phyloP scores from a whole-genome alignment of 2,113 vertebrate species.

The Rhinogobius similis region DNA sequence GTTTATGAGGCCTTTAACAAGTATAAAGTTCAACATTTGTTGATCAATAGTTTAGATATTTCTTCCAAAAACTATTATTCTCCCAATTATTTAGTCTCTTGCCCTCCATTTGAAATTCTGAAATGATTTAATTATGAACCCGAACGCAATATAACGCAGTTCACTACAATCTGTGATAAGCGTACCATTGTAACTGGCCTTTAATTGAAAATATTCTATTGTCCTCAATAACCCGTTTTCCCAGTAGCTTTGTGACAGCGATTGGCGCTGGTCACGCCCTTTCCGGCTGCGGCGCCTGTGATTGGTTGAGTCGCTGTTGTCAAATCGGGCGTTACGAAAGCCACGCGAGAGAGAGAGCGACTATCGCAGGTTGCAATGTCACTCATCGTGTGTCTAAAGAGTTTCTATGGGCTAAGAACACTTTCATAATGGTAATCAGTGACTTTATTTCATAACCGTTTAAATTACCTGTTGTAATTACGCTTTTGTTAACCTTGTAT shows the following conservation, averaged over 20 bases:
- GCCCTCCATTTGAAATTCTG: no score
- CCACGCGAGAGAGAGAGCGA: neutral
- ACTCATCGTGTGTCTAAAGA: neutral
- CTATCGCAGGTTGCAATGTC: neutral
- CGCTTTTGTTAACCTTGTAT: neutral
- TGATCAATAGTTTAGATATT: no score
- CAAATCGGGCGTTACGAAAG: slow-evolving; percentile 30
- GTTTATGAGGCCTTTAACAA: no score
- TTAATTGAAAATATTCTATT: neutral
- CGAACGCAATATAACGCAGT: no score
- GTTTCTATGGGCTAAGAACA: neutral
- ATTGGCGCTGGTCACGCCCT: slow-evolving; percentile 25
- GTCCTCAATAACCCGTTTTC: neutral
- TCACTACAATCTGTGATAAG: no score
- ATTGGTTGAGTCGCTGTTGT: slow-evolving; percentile 33
- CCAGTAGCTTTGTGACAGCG: neutral
- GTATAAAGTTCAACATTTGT: no score
- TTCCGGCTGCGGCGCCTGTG: neutral
- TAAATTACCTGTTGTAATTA: neutral
- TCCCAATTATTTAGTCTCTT: no score
- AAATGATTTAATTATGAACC: no score
- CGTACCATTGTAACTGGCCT: no score
- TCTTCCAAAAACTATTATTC: no score
- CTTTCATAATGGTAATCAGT: neutral
- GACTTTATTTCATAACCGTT: neutral